Evolutionary conservation across 2,113 vertebrate species (phyloP).

Genomic region (Vulpes vulpes): DNA sequence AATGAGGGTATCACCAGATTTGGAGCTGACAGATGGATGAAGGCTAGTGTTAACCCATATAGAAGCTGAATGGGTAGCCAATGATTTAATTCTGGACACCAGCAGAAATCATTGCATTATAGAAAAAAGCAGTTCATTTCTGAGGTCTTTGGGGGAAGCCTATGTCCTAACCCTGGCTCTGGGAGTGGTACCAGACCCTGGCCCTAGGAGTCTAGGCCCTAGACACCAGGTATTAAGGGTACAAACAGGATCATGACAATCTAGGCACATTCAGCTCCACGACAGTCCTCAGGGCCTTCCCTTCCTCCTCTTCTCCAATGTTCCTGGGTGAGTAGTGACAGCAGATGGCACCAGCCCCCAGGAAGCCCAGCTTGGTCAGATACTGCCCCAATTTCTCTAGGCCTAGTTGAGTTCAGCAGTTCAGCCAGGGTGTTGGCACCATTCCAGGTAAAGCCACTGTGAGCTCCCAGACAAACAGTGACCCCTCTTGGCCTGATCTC

Average conservation of each 20-base stretch:
- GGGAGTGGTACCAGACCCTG: not conserved
- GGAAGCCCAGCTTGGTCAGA: slow-evolving; percentile 58
- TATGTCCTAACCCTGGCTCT: not conserved
- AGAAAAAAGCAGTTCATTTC: slow-evolving; percentile 9
- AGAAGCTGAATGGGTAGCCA: not conserved
- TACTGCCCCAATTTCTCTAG: slow-evolving; percentile 67
- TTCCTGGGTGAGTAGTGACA: slow-evolving; percentile 55
- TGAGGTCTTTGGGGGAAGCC: not conserved
- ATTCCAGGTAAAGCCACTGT: slow-evolving; percentile 39
- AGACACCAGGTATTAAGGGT: not conserved
- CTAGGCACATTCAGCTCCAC: slow-evolving; percentile 1
- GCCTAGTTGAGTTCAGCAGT: slow-evolving; percentile 53
- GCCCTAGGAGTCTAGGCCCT: not conserved
- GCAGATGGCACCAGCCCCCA: slow-evolving; percentile 79
- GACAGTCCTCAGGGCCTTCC: slow-evolving; percentile 4
- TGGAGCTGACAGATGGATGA: not conserved
- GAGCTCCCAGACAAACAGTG: slow-evolving; percentile 38
- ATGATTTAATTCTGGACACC: not conserved
- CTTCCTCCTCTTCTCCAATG: not conserved
- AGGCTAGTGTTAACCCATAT: not conserved
- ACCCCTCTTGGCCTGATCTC: not conserved
- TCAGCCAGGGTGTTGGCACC: slow-evolving; percentile 28
- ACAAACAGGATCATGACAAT: slow-evolving; percentile 34
- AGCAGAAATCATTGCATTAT: not conserved
- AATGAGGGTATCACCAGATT: not conserved